Base-by-base conservation (phyloP, 37 sponge, comb jelly and placozoan genomes). In the Chondrilla cf. caribensis region DNA sequence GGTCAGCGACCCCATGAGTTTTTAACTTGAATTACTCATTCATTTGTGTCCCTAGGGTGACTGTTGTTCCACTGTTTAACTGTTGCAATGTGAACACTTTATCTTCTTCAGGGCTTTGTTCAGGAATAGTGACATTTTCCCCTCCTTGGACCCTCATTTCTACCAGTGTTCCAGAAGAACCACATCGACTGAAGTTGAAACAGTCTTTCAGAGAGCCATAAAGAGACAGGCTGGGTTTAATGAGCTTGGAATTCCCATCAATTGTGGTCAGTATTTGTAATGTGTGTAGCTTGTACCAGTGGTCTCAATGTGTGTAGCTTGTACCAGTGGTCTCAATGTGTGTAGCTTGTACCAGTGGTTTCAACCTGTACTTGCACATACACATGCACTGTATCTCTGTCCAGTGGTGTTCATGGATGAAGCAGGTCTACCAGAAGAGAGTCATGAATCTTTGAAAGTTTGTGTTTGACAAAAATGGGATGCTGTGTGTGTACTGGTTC, bases 331-430 rank as follows among this genome's bases (percentile, higher is more conserved):
- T 15, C n/a, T n/a, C n/a, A 37, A 7, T 72, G 18, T 36, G 29
- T 72, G 9, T 47, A 47, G 11, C 11, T 47, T 47, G 51, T 47
- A 47, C 51, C 51, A 47, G 6, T 14, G 51, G 11, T 47, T 47
- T 6, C 51, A 47, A n/a, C n/a, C n/a, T n/a, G n/a, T n/a, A n/a
- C n/a, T 11, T 47, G 51, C 6, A 47, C 51, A 47, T 47, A 47
- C 31, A 36, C 51, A 47, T 47, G 9, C 51, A 47, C 51, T 47
- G 9, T 47, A 11, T 47, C 6, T n/a, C 76, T 38, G 8, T 21
- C 66, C 59, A 55, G 86, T 91, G 14, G 92, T 91, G 54, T 84
- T 90, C 65, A 87, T 90, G 87, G 91, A 90, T 79, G 88, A 87
- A 57, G 92, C 88, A 29, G 92, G 92, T 21, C 71, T 91, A 14